Conservation (phyloP, 2,113 vertebrate species). For the Strix uralensis region DNA sequence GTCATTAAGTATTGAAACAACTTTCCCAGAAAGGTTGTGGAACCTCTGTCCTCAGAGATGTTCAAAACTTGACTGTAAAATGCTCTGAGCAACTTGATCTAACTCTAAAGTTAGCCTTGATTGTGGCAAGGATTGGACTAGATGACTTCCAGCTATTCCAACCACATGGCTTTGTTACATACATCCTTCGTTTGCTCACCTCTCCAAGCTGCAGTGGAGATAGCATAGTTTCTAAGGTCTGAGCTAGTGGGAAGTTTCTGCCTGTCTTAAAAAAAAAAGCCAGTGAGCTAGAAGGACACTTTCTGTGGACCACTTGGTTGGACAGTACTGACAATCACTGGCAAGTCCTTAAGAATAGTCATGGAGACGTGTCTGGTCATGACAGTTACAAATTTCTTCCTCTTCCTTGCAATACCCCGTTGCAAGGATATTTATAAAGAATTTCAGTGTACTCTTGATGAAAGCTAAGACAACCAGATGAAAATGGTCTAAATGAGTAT, state of each 20-base stretch:
- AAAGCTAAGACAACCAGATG: neutral
- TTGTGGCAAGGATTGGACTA: neutral
- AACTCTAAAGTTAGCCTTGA: neutral
- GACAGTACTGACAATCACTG: neutral
- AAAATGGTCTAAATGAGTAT: neutral
- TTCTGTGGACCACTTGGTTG: neutral
- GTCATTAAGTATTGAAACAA: neutral
- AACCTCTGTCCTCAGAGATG: neutral
- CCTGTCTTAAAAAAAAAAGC: neutral
- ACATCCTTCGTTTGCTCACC: neutral
- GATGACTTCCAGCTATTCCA: neutral
- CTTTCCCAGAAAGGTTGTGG: neutral
- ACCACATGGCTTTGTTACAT: neutral
- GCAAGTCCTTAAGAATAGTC: neutral
- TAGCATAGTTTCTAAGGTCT: neutral
- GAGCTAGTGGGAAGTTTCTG: neutral
- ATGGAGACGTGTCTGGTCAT: neutral
- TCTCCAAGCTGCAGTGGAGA: neutral
- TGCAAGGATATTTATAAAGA: neutral
- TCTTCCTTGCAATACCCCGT: neutral
- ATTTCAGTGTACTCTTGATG: neutral
- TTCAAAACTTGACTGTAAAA: neutral
- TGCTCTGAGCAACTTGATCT: neutral
- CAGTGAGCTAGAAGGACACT: neutral
- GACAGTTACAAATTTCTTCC: neutral